phyloP scores from a whole-genome alignment of 2,797 vertebrate species.

The Onychomys leucogaster region DNA sequence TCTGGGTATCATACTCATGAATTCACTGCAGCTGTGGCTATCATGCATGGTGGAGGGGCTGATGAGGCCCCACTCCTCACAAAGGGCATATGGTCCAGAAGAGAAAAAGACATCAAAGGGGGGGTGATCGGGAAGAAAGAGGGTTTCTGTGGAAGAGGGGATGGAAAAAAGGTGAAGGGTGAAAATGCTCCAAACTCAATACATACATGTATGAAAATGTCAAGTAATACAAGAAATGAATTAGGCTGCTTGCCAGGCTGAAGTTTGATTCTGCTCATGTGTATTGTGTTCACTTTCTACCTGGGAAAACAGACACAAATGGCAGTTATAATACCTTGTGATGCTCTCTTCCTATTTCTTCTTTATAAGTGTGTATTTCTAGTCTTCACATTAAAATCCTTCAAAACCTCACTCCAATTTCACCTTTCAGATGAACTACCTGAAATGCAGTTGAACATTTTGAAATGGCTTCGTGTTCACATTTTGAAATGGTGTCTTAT shows the following conservation, averaged over 20 bases:
- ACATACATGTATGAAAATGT: background rate
- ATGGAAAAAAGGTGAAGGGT: background rate
- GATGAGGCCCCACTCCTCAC: background rate
- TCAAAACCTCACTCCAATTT: background rate
- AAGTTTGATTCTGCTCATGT: background rate
- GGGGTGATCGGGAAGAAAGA: background rate
- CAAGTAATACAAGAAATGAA: background rate
- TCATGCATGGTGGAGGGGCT: background rate
- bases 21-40: background rate
- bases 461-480: background rate
- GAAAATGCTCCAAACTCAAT: background rate
- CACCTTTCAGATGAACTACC: background rate
- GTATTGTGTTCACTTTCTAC: background rate
- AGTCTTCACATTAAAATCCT: background rate
- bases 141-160: background rate
- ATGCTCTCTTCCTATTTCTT: background rate
- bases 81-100: too few relatives aligned
- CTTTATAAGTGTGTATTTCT: background rate
- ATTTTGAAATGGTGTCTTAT: background rate
- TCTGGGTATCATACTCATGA: background rate
- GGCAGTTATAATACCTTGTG: background rate
- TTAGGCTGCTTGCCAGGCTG: background rate
- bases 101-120: background rate
- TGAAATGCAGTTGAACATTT: background rate
- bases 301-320: background rate